Conservation (phyloP, 2,113 vertebrate species). For the Etia nguti region DNA sequence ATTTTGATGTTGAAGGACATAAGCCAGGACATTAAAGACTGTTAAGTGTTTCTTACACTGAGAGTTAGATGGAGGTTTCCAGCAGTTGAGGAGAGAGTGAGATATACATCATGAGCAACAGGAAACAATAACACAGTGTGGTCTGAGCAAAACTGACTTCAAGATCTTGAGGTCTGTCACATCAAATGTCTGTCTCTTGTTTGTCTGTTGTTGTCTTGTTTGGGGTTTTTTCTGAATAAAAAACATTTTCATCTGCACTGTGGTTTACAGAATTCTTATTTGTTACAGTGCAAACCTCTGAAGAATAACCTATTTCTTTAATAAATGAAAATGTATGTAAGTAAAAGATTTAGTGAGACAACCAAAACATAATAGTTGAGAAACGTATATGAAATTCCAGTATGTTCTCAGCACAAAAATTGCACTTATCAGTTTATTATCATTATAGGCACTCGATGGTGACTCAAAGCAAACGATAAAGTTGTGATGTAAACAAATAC, state of each 20-base stretch:
- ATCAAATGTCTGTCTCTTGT: background rate
- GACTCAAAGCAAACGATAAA: no score
- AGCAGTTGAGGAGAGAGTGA: background rate
- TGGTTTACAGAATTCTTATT: no score
- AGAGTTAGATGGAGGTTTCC: background rate
- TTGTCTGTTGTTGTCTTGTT: background rate
- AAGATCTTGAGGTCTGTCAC: background rate
- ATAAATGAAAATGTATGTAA: no score
- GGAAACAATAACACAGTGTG: background rate
- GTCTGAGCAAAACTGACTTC: background rate
- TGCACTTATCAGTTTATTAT: no score
- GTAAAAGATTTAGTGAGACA: no score
- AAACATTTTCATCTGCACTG: background rate
- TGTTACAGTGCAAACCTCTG: no score
- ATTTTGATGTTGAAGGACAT: background rate
- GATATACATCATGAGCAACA: background rate
- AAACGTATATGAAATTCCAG: no score
- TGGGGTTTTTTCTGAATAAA: accelerated
- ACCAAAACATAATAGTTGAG: no score
- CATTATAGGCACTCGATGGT: no score
- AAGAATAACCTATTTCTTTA: no score
- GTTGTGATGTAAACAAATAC: no score
- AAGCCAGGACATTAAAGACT: background rate
- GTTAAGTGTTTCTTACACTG: background rate
- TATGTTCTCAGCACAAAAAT: no score